These are phyloP conservation scores for Egretta garzetta DNA, from an alignment of 2,113 vertebrate species.

Conservation along the genomic window DNA sequence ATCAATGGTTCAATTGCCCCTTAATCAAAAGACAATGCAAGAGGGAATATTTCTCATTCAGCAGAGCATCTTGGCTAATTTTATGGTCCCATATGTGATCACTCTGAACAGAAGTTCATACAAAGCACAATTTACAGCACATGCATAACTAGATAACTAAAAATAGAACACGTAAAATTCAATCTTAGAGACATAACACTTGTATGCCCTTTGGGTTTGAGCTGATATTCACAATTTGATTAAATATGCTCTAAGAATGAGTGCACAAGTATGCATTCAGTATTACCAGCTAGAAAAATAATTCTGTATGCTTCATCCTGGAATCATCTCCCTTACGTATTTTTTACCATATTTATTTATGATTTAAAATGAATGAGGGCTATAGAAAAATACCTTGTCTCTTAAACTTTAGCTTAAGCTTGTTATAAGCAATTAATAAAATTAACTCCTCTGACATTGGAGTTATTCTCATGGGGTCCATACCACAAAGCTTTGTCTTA, in stretches of 20 bases:
- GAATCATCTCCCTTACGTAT: neutral
- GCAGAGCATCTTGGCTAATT: slow-evolving; percentile 52
- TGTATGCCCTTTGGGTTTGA: neutral
- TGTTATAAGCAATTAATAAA: neutral
- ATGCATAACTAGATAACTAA: neutral
- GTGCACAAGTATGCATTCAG: neutral
- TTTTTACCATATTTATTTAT: neutral
- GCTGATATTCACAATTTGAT: slow-evolving; percentile 26
- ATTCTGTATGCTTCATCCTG: neutral
- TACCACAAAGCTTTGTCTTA: neutral
- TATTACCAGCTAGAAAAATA: neutral
- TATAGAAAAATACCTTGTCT: neutral
- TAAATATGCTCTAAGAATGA: neutral
- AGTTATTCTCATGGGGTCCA: accelerated
- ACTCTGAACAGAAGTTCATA: slow-evolving; percentile 26
- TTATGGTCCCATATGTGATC: slow-evolving; percentile 25
- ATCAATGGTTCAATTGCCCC: slow-evolving; percentile 36
- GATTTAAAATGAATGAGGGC: neutral
- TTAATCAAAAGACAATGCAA: slow-evolving; percentile 58
- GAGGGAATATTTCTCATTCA: slow-evolving; percentile 43
- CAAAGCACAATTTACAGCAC: slow-evolving; percentile 1
- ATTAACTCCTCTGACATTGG: neutral
- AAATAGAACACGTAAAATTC: slow-evolving; percentile 14
- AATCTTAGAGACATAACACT: neutral
- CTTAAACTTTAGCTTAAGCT: neutral